These are phyloP conservation scores for Cephus nigrinus DNA, from an alignment of 2,888 invertebrate species.

Conservation along the genomic window DNA sequence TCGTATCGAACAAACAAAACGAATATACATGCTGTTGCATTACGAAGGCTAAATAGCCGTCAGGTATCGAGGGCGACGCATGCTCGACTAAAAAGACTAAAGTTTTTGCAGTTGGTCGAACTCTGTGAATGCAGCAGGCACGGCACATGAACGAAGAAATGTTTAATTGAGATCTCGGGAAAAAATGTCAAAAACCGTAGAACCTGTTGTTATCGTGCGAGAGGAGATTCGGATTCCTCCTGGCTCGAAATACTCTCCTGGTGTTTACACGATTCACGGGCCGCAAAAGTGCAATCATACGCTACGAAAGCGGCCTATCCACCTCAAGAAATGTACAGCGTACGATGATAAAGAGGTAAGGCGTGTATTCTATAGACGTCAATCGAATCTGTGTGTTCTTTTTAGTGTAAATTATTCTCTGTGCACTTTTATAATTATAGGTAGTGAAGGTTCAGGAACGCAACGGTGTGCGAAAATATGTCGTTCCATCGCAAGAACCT, in stretches of 20 bases:
- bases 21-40: constrained; percentile 21
- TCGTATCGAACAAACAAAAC: constrained; percentile 55
- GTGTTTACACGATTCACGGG: constrained; percentile 36
- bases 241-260: constrained; percentile 30
- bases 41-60: background rate
- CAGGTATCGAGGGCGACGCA: background rate
- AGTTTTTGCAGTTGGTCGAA: background rate
- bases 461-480: constrained; percentile 64
- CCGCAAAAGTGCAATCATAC: constrained; percentile 31
- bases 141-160: background rate
- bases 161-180: background rate
- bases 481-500: constrained; percentile 69
- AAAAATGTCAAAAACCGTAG: constrained; percentile 14
- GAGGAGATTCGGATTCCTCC: constrained; percentile 12
- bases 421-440: background rate
- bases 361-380: background rate
- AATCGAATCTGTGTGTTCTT: background rate
- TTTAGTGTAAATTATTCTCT: background rate
- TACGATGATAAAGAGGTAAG: constrained; percentile 40
- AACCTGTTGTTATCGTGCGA: constrained; percentile 13
- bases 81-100: background rate
- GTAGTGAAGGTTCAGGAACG: constrained; percentile 36
- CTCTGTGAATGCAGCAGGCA: background rate
- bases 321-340: constrained; percentile 30
- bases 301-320: constrained; percentile 35